Evolutionary conservation across 2,113 vertebrate genomes (phyloP), one percentile per base, ranked within the genome.

Genomic region (Lagopus leucura): DNA sequence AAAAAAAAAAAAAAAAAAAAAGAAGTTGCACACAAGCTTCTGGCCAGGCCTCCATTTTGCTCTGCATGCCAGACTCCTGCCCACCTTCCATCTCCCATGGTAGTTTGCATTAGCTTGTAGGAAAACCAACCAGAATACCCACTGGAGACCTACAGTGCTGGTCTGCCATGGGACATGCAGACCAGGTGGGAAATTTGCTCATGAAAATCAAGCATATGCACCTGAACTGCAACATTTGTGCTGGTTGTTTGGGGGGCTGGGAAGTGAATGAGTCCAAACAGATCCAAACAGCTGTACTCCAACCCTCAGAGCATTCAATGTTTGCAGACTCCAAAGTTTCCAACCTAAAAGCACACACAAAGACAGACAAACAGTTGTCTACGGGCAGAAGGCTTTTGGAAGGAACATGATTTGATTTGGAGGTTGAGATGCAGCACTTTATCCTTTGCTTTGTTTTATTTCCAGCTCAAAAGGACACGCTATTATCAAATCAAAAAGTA

Each of bases 101-200:
- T 84, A 24, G 17, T 96, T 96, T 96, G 90, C 95, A 96, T 96
- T 4, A 83, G 5, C 82, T 92, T 95, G 92, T 93, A 88, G 92
- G 96, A 96, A 96, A 94, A 86, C 2, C 48, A 58, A 43, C 34
- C 93, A 24, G 73, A 92, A 95, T 92, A 92, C 47, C 88, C 93
- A 86, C 69, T 15, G 3, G 90, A 65, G 80, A 92, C 92, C 93
- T 95, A 61, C 86, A 94, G 95, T 82, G 80, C 63, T 3, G 5
- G 66, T 45, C 85, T 95, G 61, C 80, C 86, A 93, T 57, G 83
- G 83, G 86, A 96, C 88, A 92, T 22, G 79, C 7, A 3, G 64
- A n/a, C 60, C 88, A 67, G 90, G 92, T 93, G 96, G 95, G 95
- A 93, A 96, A 93, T 63, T 70, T 84, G 92, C 20, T 93, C 86